Base-by-base conservation (phyloP, 2,797 vertebrate species). In the Sciaenops ocellatus region DNA sequence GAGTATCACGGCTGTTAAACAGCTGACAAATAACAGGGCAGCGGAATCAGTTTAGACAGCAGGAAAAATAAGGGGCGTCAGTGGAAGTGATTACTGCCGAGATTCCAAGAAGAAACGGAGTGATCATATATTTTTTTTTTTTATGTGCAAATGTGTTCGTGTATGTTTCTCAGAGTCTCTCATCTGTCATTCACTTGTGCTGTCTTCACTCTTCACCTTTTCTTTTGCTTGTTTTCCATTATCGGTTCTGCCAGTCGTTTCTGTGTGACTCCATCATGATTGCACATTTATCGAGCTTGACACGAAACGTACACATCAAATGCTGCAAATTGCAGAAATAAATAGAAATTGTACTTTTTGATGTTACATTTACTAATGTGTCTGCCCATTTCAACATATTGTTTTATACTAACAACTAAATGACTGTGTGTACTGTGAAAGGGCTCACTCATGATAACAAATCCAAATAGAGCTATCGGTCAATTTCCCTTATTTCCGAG, bases 21-120 rank as follows among this genome's bases (percentile, higher is more conserved):
- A 63, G 70, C 54, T 75, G 78, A 78, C 47, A 85, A 76, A 82
- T 64, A 75, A 76, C 67, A 59, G 67, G 48, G 51, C 41, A 13
- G 51, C 15, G 17, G 71, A 65, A 78, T 63, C 71, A 38, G 50
- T 67, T 71, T 15, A 64, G 70, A 76, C 75, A 52, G 60, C 78
- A 50, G 69, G 42, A 64, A 50, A 55, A 72, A 60, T 48, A 59
- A 54, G 15, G 47, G 52, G 55, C 26, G 3, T 10, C 8, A 13
- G 77, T 64, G 51, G 51, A 72, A 76, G 51, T 72, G 67, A 79
- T 71, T 67, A 50, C 70, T 50, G 54, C 66, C 4, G 34, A 16
- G 15, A 50, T 63, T 54, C 50, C 3, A 46, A 54, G 34, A 55
- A 30, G 47, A 5, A 30, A 46, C 7, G 24, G 38, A 73, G 30